Conservation (phyloP, 2,113 vertebrate genomes). For the Corvus moneduloides region DNA sequence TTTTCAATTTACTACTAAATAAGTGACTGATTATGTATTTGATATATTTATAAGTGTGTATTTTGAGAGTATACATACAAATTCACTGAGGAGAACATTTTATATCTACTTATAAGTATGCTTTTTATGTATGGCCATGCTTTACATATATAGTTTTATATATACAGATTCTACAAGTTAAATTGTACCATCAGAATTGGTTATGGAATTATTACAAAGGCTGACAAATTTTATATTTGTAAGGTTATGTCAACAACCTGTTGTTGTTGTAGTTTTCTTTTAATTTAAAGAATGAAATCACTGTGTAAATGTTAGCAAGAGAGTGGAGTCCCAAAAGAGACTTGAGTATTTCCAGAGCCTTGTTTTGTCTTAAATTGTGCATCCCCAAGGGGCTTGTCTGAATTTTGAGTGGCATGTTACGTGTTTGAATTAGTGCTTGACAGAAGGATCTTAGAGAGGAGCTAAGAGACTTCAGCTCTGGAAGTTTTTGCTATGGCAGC, state of each 20-base stretch:
- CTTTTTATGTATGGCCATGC: neutral
- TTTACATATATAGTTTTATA: neutral
- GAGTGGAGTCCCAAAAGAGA: neutral
- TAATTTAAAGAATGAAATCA: neutral
- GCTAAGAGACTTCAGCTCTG: neutral
- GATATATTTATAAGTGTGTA: neutral
- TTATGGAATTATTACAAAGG: neutral
- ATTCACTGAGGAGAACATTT: neutral
- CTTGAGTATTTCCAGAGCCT: neutral
- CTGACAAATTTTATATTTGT: neutral
- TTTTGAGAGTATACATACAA: neutral
- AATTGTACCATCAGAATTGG: neutral
- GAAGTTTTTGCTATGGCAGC: neutral
- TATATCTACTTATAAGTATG: neutral
- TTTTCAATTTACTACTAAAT: neutral
- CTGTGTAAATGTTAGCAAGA: neutral
- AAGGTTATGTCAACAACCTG: neutral
- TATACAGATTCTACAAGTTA: neutral
- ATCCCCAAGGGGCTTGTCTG: neutral
- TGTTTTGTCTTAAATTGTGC: fast-evolving
- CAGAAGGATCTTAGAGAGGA: neutral
- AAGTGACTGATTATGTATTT: neutral
- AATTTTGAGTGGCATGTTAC: neutral
- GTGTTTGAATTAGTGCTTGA: neutral
- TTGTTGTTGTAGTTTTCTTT: neutral